Evolutionary conservation across 2,797 vertebrate genomes (phyloP).

Genomic region (Nannoperca australis): DNA sequence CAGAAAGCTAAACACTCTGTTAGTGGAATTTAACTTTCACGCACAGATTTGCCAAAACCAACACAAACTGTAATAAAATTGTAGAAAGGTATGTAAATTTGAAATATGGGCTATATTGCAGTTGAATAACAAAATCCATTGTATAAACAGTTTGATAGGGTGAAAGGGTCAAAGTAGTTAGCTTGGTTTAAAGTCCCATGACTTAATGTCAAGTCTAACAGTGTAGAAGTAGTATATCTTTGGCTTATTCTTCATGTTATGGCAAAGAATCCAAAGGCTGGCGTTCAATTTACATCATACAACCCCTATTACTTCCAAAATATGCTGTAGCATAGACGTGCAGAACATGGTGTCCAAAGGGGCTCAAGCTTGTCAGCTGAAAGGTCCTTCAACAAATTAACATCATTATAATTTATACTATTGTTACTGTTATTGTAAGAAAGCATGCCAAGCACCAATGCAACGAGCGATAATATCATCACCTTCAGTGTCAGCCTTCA

Average conservation of each 20-base stretch:
- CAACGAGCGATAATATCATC: constrained; percentile 2
- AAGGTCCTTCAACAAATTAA: constrained; percentile 3
- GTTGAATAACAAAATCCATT: not conserved
- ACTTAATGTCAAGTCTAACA: not conserved
- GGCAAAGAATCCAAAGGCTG: not conserved
- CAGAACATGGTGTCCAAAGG: not conserved
- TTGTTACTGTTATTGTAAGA: constrained; percentile 14
- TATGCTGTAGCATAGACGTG: not conserved
- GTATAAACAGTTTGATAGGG: not conserved
- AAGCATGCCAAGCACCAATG: constrained; percentile 9
- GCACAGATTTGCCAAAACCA: constrained; percentile 8
- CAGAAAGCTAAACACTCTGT: not conserved
- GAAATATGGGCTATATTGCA: not conserved
- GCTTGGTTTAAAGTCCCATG: not conserved
- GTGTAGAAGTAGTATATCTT: not conserved
- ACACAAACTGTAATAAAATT: not conserved
- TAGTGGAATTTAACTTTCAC: not conserved
- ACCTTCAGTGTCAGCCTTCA: not conserved
- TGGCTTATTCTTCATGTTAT: not conserved
- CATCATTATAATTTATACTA: not conserved
- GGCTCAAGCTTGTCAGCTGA: not conserved
- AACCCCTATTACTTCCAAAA: not conserved
- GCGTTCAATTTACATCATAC: not conserved
- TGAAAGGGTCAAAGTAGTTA: not conserved
- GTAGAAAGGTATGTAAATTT: not conserved